Evolutionary conservation across 2,888 invertebrate species (phyloP), one percentile per base, ranked within the genome.

Genomic region (Eilema caniola): DNA sequence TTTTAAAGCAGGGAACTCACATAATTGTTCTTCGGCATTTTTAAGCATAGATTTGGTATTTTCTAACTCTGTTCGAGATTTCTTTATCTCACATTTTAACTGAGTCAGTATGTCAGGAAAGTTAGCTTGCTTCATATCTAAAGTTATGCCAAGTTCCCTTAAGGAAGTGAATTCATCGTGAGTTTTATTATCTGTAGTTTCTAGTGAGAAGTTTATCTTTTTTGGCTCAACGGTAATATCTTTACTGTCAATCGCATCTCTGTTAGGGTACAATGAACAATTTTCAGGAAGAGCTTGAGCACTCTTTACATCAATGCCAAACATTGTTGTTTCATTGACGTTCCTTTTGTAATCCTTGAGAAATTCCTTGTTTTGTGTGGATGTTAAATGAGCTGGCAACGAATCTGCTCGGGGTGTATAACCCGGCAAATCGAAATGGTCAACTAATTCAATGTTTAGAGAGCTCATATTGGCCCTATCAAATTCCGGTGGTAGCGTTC

Each of bases 71-170:
- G 86, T 81, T 78, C 96, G 95, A 37, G 97, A 91, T 77, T 95
- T 95, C 62, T 96, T 95, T 4, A 97, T 94, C 82, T 96, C 96
- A 70, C 93, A 86, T 83, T 95, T 95, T 23, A 95, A 76, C 69
- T 95, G 95, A 1, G 92, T 89, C 57, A 95, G 77, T 76, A 95
- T 92, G 69, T 95, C 94, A 0, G 95, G 93, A 78, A 93, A 94
- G 74, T 93, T 92, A 76, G 93, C 92, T 78, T 94, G 93, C 76
- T 87, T 92, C 1, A 94, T 81, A 62, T 95, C 92, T 66, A 97
- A 83, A 1, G 89, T 89, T 63, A 96, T 91, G 5, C 97, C 93
- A 60, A 96, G 91, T 62, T 95, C 93, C 78, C 96, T 93, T 14
- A 96, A 92, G 53, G 96, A 96, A 3, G 93, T 92, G 68, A 96